These are phyloP conservation scores for Pterocles gutturalis DNA, from an alignment of 2,113 vertebrate species.

Conservation along the genomic window DNA sequence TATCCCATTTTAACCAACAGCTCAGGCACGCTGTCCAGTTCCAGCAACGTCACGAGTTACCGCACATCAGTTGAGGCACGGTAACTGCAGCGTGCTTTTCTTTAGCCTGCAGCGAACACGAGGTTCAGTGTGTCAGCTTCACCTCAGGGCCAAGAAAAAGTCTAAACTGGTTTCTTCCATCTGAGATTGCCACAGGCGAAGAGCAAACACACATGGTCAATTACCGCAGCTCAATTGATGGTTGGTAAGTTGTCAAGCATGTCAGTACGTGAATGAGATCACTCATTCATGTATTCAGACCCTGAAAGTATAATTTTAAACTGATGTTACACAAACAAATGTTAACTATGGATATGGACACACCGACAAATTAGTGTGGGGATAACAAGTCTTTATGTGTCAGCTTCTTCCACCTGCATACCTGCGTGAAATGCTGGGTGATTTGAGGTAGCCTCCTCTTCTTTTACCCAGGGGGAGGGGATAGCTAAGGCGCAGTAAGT, in stretches of 20 bases:
- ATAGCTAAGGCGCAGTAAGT: not conserved
- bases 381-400: not conserved
- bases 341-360: not conserved
- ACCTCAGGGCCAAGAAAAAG: constrained; percentile 29
- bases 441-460: not conserved
- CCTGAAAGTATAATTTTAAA: constrained; percentile 15
- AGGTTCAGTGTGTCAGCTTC: not conserved
- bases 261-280: constrained; percentile 48
- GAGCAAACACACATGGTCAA: constrained; percentile 55
- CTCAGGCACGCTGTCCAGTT: not conserved
- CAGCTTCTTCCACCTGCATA: not conserved
- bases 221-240: constrained; percentile 23
- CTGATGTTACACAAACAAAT: not conserved
- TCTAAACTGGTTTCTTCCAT: constrained; percentile 33
- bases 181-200: not conserved
- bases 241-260: constrained; percentile 22
- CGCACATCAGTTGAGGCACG: not conserved
- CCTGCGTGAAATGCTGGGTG: not conserved
- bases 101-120: not conserved
- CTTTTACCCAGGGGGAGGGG: not conserved
- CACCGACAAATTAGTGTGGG: not conserved
- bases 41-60: not conserved
- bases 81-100: not conserved
- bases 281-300: constrained; percentile 25
- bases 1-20: not conserved